phyloP scores from a whole-genome alignment of 1,140 invertebrate genomes.

The Chlorops oryzae region DNA sequence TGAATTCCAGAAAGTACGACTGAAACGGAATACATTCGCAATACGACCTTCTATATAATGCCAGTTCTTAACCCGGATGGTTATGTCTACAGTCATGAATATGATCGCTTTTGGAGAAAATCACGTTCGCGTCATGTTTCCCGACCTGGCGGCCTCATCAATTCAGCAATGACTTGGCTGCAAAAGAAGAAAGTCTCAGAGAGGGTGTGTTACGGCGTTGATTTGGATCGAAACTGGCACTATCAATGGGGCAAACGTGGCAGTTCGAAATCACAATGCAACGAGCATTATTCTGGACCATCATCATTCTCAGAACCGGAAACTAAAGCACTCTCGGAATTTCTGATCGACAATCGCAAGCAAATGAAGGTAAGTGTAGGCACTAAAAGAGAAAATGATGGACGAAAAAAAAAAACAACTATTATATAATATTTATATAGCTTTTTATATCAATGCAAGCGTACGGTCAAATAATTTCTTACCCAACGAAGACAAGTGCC shows the following conservation, averaged over 20 bases:
- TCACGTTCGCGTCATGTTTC: slow-evolving; percentile 56
- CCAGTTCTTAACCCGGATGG: slow-evolving; percentile 76
- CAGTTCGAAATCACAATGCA: slow-evolving; percentile 68
- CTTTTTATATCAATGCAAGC: slow-evolving; percentile 72
- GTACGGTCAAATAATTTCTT: slow-evolving; percentile 68
- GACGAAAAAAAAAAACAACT: too few relatives aligned
- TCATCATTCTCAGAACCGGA: slow-evolving; percentile 80
- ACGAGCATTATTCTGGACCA: slow-evolving; percentile 71
- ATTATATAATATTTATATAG: too few relatives aligned
- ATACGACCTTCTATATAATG: slow-evolving; percentile 63
- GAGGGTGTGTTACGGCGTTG: slow-evolving; percentile 52
- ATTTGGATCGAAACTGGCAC: slow-evolving; percentile 67
- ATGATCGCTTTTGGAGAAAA: slow-evolving; percentile 74
- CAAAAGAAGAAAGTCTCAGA: slow-evolving; percentile 29
- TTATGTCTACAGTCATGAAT: slow-evolving; percentile 68
- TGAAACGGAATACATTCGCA: slow-evolving; percentile 32
- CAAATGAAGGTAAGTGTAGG: slow-evolving; percentile 56
- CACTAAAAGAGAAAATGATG: too few relatives aligned
- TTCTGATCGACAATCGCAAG: slow-evolving; percentile 54
- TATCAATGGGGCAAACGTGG: slow-evolving; percentile 66
- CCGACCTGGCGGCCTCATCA: slow-evolving; percentile 27
- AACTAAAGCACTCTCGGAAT: slow-evolving; percentile 62
- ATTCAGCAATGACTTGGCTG: slow-evolving; percentile 44
- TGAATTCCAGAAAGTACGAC: slow-evolving; percentile 11
- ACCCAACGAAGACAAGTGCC: slow-evolving; percentile 51